Base-by-base conservation (phyloP, 2,888 invertebrate genomes). In the Girardia tigrina region DNA sequence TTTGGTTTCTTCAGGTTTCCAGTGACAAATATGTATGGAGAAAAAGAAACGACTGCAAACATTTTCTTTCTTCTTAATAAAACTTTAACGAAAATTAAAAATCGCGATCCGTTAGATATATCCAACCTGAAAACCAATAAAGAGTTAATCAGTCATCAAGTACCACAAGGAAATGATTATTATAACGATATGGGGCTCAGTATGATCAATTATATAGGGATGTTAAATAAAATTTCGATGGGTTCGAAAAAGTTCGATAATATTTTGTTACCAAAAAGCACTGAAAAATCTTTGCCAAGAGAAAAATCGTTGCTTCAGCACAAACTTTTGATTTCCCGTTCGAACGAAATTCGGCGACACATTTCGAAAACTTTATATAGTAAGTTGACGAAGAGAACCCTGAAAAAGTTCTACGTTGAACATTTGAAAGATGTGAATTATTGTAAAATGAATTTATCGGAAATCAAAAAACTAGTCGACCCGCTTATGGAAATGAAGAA, bases 131-230 rank as follows among this genome's bases (percentile, higher is more conserved):
- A 4, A 56, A 56, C 4, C 23, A 4, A 4, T 23, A 56, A 56
- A 56, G 2, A 16, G 23, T 2, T n/a, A 8, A n/a, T 56, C 23
- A 56, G 23, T 20, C 23, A 56, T n/a, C 4, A 56, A 12, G n/a
- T 56, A 56, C n/a, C 23, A 20, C 56, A 56, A 56, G 23, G 23
- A 20, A 56, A 16, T 56, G 56, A 56, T 56, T 56, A 56, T 56
- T 56, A 56, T 56, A 56, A 56, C n/a, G 56, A 56, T n/a, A 56
- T 56, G 56, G 56, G 56, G 4, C n/a, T 56, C 6, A 56, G 56
- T n/a, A 56, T 56, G 56, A 4, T 56, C 6, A 56, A 56, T n/a
- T 56, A 56, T 56, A 23, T 56, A 12, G 2, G 23, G 2, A 56
- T 56, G 56, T n/a, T 56, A 23, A 56, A 56, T 56, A 56, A 56